Base-by-base conservation (phyloP, 2,888 invertebrate species). In the Polymixis flavicincta region DNA sequence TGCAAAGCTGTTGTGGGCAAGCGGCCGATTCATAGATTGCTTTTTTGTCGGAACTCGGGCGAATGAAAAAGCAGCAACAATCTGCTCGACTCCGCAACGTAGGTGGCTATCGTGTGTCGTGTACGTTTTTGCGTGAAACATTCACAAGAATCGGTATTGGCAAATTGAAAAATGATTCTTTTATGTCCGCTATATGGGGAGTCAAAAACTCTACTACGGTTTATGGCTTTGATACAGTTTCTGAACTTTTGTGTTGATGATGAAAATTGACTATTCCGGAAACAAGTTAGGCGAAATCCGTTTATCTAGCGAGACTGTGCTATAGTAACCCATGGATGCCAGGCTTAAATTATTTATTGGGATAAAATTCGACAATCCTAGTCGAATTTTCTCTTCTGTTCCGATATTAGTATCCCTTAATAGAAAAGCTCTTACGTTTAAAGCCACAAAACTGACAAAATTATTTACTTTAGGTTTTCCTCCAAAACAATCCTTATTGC, bases 1-100 rank as follows among this genome's bases (percentile, higher is more conserved):
- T 80, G 88, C 82, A 87, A 74, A 85, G 82, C 83, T 89, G 88
- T 89, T 88, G 90, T 89, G 90, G 91, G 88, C 88, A 86, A 89
- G 90, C 90, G 91, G 92, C 90, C 92, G 93, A 94, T 94, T 95
- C 95, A 92, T 95, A 95, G 95, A 95, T 95, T 94, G 94, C 92
- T 94, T 95, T 94, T 95, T 95, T 95, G 93, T 94, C 90, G 91
- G 91, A 92, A 92, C 91, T 90, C 89, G 90, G 91, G 88, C 89
- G 92, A 91, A 95, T 93, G 94, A 94, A 94, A 94, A 92, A 92
- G 84, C 85, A 85, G 89, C 85, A 90, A 88, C 90, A 90, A 90
- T 89, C 89, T 85, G 83, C 87, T 88, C 85, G 83, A 86, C 68
- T 85, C 87, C 87, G 90, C 92, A 89, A 90, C 91, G 92, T 93